Percentiles rank a stretch among this genome's conserved stretches.
phyloP scores from a whole-genome alignment of 37 sponge, comb jelly and placozoan species.

The Ianthella basta region DNA sequence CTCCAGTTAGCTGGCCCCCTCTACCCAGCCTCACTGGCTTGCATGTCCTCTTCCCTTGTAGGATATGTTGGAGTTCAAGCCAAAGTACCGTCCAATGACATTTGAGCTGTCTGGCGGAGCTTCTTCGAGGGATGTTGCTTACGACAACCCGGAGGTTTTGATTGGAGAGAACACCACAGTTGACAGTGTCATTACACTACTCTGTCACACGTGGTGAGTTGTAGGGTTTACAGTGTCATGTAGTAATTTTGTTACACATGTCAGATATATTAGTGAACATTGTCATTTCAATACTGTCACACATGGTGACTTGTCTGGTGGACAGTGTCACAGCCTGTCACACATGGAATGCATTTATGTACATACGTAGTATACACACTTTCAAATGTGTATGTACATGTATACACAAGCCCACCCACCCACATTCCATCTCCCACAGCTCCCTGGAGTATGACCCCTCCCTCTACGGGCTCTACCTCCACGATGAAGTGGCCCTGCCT shows the following conservation, averaged over 20 bases:
- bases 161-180: constrained; percentile 73
- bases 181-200: constrained; percentile 60
- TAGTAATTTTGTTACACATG: not conserved
- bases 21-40: too few species aligned
- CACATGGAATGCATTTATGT: not conserved
- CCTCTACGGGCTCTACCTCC: constrained; percentile 89
- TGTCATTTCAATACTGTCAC: not conserved
- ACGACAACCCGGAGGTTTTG: constrained; percentile 62
- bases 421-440: constrained; percentile 36
- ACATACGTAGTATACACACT: not conserved
- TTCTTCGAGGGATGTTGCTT: constrained; percentile 40
- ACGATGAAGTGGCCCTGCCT: constrained; percentile 71
- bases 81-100: constrained; percentile 82
- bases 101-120: constrained; percentile 66
- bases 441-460: constrained; percentile 87
- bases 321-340: too few species aligned
- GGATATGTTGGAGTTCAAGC: constrained; percentile 86
- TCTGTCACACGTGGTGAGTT: constrained; percentile 74
- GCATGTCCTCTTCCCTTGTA: constrained; percentile 2
- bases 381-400: too few species aligned
- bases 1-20: too few species aligned
- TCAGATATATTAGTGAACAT: not conserved
- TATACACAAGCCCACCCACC: not conserved
- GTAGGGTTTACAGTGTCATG: not conserved
- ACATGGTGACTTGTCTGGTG: not conserved